These are phyloP conservation scores for Megamerina dolium DNA, from an alignment of 2,888 invertebrate genomes.

Conservation along the genomic window DNA sequence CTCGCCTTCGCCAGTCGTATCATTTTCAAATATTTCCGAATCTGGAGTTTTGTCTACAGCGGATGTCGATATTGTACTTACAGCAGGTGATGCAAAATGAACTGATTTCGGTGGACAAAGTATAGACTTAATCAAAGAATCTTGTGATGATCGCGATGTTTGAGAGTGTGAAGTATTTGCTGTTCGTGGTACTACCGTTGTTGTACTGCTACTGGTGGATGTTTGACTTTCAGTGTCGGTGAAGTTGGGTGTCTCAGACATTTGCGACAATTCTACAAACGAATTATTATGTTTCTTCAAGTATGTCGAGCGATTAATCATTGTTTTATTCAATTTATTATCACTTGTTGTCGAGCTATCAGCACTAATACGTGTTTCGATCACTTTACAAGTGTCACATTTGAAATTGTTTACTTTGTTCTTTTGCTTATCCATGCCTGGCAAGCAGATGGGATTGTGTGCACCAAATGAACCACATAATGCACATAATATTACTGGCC, in stretches of 20 bases:
- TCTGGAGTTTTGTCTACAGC: too few species aligned
- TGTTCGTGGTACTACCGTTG: neutral
- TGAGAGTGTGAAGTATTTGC: too few species aligned
- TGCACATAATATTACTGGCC: conserved; percentile 29
- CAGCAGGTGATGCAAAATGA: neutral
- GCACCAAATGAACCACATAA: conserved; percentile 33
- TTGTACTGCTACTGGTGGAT: neutral
- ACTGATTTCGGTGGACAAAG: too few species aligned
- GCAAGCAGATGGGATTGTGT: conserved; percentile 27
- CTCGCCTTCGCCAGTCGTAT: too few species aligned
- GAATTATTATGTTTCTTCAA: too few species aligned
- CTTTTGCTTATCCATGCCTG: conserved; percentile 4
- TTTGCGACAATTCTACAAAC: too few species aligned
- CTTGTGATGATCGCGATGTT: too few species aligned
- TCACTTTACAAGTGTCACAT: conserved; percentile 25
- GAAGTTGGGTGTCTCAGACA: neutral
- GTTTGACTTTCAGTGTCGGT: conserved; percentile 4
- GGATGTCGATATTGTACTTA: neutral
- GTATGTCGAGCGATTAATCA: too few species aligned
- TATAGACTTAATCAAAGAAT: too few species aligned
- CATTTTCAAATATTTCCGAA: too few species aligned
- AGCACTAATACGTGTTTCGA: conserved; percentile 9
- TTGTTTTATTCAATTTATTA: too few species aligned
- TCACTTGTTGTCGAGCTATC: too few species aligned
- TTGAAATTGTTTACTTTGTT: conserved; percentile 20